Percentiles rank a stretch among this genome's conserved stretches.
These are phyloP conservation scores for honey bee (Apis mellifera) DNA, from an alignment of 1,140 invertebrate species.

Conservation along the genomic window Amel_HAv3.1 CM009946.2:3351501-3352000, in stretches of 20 bases:
- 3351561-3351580: too few species aligned
- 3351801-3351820: constrained; percentile 46
- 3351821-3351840: constrained; percentile 36
- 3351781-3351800: constrained; percentile 75
- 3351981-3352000: constrained; percentile 59
- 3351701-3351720: constrained; percentile 71
- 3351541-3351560: too few species aligned
- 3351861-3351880: constrained; percentile 51
- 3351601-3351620: too few species aligned
- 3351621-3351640: too few species aligned
- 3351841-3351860: constrained; percentile 33
- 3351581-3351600: too few species aligned
- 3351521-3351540: too few species aligned
- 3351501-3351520: too few species aligned
- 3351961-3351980: constrained; percentile 63
- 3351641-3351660: too few species aligned
- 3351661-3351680: too few species aligned
- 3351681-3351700: constrained; percentile 65
- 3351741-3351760: constrained; percentile 63
- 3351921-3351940: constrained; percentile 23
- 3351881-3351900: constrained; percentile 44
- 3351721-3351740: constrained; percentile 70
- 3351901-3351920: not conserved
- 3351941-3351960: constrained; percentile 20
- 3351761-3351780: constrained; percentile 70